Conservation (phyloP, 2,113 vertebrate genomes). For the Sceloporus undulatus region DNA sequence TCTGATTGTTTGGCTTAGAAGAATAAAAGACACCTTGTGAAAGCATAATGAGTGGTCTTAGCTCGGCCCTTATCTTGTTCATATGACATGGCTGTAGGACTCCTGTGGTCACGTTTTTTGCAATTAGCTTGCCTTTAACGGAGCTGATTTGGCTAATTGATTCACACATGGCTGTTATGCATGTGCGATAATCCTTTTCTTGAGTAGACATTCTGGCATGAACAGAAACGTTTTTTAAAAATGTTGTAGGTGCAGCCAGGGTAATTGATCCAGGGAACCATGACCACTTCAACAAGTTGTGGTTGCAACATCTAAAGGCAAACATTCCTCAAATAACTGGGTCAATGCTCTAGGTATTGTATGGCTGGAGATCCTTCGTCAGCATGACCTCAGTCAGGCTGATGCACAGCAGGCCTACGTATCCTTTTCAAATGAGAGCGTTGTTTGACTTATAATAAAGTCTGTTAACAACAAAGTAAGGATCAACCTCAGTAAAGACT, state of each 20-base stretch:
- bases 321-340: conserved; percentile 50
- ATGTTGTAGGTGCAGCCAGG: conserved; percentile 43
- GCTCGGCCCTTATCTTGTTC: conserved; percentile 50
- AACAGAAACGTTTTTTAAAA: conserved; percentile 14
- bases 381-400: conserved; percentile 35
- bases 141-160: conserved; percentile 13
- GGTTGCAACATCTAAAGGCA: conserved; percentile 43
- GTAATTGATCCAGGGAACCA: conserved; percentile 41
- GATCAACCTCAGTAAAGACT: neutral
- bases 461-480: conserved; percentile 11
- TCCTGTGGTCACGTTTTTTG: conserved; percentile 21
- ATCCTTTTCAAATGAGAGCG: conserved; percentile 38
- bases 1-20: neutral
- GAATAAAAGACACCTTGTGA: conserved; percentile 7
- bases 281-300: conserved; percentile 32
- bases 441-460: conserved; percentile 20
- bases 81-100: neutral
- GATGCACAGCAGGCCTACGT: conserved; percentile 10
- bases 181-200: conserved; percentile 34
- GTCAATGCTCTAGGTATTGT: conserved; percentile 21
- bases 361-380: conserved; percentile 22
- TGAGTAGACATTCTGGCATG: conserved; percentile 23
- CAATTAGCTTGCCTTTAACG: conserved; percentile 39
- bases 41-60: conserved; percentile 42
- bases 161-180: conserved; percentile 37